Evolutionary conservation across 2,888 invertebrate genomes (phyloP).

Genomic region (Herminia tarsipennalis): DNA sequence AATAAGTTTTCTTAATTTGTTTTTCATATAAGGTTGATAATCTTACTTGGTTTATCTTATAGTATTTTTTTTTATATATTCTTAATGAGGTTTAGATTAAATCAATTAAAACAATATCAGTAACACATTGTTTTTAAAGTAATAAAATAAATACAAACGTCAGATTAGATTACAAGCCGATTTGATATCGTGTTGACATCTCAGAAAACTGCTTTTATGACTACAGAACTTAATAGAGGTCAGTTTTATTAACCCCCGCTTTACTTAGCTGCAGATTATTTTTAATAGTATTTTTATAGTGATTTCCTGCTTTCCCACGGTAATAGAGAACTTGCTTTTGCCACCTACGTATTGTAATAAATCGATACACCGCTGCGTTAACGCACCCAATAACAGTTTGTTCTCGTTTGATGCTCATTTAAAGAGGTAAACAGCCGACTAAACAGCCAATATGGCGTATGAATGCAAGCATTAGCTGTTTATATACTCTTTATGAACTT

Average conservation of each 20-base stretch:
- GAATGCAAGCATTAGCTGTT: conserved; percentile 64
- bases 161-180: conserved; percentile 23
- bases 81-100: too few relatives aligned
- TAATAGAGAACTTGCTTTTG: conserved; percentile 36
- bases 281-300: conserved; percentile 34
- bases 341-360: conserved; percentile 57
- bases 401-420: conserved; percentile 76
- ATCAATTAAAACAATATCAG: too few relatives aligned
- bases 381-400: conserved; percentile 69
- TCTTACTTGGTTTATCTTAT: too few relatives aligned
- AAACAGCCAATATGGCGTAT: conserved; percentile 67
- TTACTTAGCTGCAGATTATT: conserved; percentile 28
- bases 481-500: conserved; percentile 50
- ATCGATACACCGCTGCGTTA: conserved; percentile 70
- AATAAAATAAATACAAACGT: neutral
- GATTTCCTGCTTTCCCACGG: conserved; percentile 44
- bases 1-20: neutral
- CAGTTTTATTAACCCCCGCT: conserved; percentile 39
- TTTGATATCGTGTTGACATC: conserved; percentile 28
- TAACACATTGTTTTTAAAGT: neutral
- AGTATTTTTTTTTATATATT: too few relatives aligned
- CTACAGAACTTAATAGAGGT: conserved; percentile 44
- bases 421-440: conserved; percentile 68
- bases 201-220: conserved; percentile 27
- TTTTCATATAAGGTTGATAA: too few relatives aligned